phyloP scores from a whole-genome alignment of 2,888 invertebrate genomes.

The Amblyjoppa proteus region DNA sequence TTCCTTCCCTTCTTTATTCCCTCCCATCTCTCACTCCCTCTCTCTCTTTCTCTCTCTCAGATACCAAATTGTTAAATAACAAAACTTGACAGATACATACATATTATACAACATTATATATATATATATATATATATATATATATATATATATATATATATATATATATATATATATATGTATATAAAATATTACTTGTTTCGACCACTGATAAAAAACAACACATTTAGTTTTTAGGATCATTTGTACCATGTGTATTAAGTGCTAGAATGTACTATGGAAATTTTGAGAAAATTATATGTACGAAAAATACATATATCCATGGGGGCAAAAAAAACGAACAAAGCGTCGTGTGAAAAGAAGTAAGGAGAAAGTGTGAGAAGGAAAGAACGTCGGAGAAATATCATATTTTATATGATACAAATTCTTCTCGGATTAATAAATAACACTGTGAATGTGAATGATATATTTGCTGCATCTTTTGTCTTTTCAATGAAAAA shows the following conservation, averaged over 20 bases:
- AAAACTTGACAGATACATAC: slow-evolving; percentile 1
- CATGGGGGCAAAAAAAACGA: slow-evolving; percentile 31
- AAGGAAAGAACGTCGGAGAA: slow-evolving; percentile 65
- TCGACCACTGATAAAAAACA: slow-evolving; percentile 68
- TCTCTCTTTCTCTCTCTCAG: slow-evolving; percentile 16
- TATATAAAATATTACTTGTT: slow-evolving; percentile 57
- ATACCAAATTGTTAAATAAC: slow-evolving; percentile 50
- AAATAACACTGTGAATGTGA: slow-evolving; percentile 69
- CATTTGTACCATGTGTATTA: slow-evolving; percentile 84
- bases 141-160: slow-evolving; percentile 8
- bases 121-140: slow-evolving; percentile 15
- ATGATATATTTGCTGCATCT: slow-evolving; percentile 66
- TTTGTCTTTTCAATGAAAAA: slow-evolving; percentile 59
- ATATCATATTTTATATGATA: slow-evolving; percentile 54
- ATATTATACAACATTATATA: no score
- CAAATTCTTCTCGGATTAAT: slow-evolving; percentile 67
- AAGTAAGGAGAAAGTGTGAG: slow-evolving; percentile 66
- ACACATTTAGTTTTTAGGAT: slow-evolving; percentile 80
- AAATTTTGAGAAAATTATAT: slow-evolving; percentile 51
- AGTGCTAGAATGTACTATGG: slow-evolving; percentile 77
- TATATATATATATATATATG: slow-evolving; percentile 25
- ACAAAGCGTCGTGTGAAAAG: slow-evolving; percentile 57
- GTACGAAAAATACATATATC: slow-evolving; percentile 39
- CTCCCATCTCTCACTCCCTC: no score
- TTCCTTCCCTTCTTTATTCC: no score